Base-by-base conservation (phyloP, 2,888 invertebrate species). In the Cephus spinipes region DNA sequence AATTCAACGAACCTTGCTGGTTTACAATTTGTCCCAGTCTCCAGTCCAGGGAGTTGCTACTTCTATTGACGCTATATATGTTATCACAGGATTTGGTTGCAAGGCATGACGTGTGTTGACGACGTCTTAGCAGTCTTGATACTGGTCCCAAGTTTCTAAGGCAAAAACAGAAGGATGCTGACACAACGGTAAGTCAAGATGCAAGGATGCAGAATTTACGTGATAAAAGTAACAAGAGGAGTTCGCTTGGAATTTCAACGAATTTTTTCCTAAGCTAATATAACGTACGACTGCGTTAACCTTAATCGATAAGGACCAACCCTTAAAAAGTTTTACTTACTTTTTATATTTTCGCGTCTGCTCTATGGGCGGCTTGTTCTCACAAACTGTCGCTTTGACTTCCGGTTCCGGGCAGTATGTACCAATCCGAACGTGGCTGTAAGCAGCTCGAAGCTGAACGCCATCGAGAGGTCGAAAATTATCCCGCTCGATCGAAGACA, bases 61-160 rank as follows among this genome's bases (percentile, higher is more conserved):
- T 89, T 88, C 87, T 90, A 86, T 91, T 89, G 80, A 90, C 89
- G 84, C 85, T 90, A 88, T 90, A 90, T 89, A 91, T 91, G 87
- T 91, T 91, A 91, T 91, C 91, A 90, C 91, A 91, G 89, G 91
- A 91, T 88, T 91, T 91, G 35, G 91, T 91, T 77, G 91, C 88
- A 82, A 90, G 90, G 87, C 87, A 89, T 55, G 90, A 86, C 83
- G 88, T 86, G 69, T 85, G 88, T 77, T 90, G 89, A 74, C 91
- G 91, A 86, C 91, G 91, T 85, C 87, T 90, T 79, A 91, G 83
- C 84, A 91, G 88, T 87, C 90, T 90, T 85, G 91, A 90, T 78
- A 91, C 90, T 89, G 91, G 91, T 87, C 91, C 91, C 87, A 91
- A 85, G 81, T 89, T 90, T 85, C 91, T 91, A 81, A 36, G 23